Evolutionary conservation across 1,140 invertebrate genomes (phyloP), one percentile per base, ranked within the genome.

Genomic region (Bombus waltoni): DNA sequence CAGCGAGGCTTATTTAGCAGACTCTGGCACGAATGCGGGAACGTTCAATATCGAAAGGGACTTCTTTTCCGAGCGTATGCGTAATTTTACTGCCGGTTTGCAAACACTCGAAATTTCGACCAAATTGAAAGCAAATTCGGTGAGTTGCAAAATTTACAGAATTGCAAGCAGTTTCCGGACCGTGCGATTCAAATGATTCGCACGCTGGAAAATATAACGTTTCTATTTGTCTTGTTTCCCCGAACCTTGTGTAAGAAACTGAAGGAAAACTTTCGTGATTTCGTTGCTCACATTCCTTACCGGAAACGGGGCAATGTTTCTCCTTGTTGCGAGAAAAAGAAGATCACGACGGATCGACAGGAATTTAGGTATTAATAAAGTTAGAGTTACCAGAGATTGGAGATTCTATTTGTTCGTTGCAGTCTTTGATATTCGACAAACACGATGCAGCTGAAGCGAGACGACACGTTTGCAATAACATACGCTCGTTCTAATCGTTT

Each of bases 71-170:
- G 4, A 78, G 57, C 15, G 59, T 78, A 44, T 28, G 75, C 59
- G 28, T 78, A 28, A 78, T 78, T 78, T 42, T 65, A 38, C 38
- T 65, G 75, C 59, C 65, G 75, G 59, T 78, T 42, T 65, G 75
- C 28, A 78, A 78, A 78, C 75, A 66, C 9, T 42, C 35, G 59
- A 44, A 62, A 78, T 78, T 78, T 78, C 57, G 38, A 6, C 28
- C 75, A 42, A 78, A 78, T 78, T 78, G 57, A 78, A 78, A 78
- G 57, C 42, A 78, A 78, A 78, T 66, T 9, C 75, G 35, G 10
- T 0, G 38, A 62, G n/a, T 65, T 44, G 9, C 4, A 65, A 65
- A 78, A 62, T 78, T 65, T 78, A 62, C 40, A 35, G 73, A 75
- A 53, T 75, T 3, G 35, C 75, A 32, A 65, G 40, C 75, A 78